Evolutionary conservation across 2,888 invertebrate genomes (phyloP).

Genomic region (Tipula helvola): DNA sequence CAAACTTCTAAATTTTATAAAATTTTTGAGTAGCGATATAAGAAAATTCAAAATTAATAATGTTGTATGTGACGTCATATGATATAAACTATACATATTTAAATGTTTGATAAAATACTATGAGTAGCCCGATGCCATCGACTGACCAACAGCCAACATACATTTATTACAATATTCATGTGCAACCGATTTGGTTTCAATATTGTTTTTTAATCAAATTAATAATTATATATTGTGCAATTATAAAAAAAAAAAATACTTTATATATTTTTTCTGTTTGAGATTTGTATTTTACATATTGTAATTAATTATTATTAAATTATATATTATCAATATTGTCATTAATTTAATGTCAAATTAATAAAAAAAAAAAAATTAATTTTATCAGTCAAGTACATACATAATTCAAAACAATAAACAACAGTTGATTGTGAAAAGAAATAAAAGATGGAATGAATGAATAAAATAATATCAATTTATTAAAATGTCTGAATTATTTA

Average conservation of each 20-base stretch:
- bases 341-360: not conserved
- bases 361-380: not conserved
- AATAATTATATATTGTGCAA: not conserved
- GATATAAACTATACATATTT: not conserved
- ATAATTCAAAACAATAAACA: not conserved
- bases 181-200: not conserved
- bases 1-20: not conserved
- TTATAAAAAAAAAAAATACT: not conserved
- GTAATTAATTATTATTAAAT: not conserved
- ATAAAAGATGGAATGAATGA: not conserved
- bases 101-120: not conserved
- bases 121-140: not conserved
- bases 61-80: not conserved
- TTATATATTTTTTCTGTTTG: not conserved
- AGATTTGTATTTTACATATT: not conserved
- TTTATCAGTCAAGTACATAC: not conserved
- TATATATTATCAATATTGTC: not conserved
- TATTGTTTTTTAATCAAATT: not conserved
- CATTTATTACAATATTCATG: not conserved
- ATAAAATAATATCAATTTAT: not conserved
- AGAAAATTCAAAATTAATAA: not conserved
- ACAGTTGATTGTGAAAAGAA: too few species aligned
- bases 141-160: not conserved
- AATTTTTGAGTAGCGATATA: not conserved
- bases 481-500: not conserved